phyloP scores from a whole-genome alignment of 2,797 vertebrate species.

The Acanthiza pusilla region DNA sequence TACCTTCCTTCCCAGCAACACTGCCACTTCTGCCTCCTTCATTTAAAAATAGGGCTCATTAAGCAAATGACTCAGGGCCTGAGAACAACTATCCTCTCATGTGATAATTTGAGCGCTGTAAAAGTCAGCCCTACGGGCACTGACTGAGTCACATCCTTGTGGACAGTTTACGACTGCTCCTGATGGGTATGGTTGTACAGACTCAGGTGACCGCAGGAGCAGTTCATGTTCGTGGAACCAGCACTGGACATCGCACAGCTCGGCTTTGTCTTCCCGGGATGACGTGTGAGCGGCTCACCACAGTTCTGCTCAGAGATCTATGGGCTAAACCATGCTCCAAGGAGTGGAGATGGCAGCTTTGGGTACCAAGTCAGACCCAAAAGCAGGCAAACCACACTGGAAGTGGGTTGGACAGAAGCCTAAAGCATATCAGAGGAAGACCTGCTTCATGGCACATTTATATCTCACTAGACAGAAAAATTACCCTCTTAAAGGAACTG shows the following conservation, averaged over 20 bases:
- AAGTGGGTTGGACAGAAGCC: neutral
- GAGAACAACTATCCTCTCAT: neutral
- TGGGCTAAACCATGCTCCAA: neutral
- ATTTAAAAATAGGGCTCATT: neutral
- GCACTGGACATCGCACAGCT: neutral
- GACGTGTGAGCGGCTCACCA: neutral
- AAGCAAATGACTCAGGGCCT: neutral
- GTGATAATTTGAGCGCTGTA: neutral
- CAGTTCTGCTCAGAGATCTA: neutral
- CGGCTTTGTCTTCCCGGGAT: neutral
- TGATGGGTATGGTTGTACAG: neutral
- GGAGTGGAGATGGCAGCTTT: neutral
- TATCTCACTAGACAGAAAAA: neutral
- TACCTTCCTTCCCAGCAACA: neutral
- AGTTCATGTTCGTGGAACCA: neutral
- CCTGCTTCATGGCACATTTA: neutral
- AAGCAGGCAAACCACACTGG: neutral
- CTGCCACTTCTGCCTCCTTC: neutral
- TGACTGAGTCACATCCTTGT: neutral
- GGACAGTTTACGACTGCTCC: neutral
- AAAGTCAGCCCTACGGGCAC: neutral
- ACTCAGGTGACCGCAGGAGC: neutral
- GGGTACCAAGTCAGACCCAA: neutral
- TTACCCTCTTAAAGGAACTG: neutral
- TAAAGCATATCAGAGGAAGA: neutral